Base-by-base conservation (phyloP, 2,888 invertebrate species). In the Gerris lacustris region DNA sequence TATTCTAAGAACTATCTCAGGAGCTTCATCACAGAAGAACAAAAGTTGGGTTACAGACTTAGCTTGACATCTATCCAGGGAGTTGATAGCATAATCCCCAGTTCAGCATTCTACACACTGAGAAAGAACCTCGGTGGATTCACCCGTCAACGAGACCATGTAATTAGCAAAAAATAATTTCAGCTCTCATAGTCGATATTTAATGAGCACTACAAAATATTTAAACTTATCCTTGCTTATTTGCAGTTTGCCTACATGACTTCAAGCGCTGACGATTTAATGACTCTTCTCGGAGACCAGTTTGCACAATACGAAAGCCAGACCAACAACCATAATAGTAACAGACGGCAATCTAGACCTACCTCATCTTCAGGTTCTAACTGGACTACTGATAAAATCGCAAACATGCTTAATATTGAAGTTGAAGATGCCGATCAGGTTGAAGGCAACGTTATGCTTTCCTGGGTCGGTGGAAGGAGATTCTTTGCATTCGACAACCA, bases 41-140 rank as follows among this genome's bases (percentile, higher is more conserved):
- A 80, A 80, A 84, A 80, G 76, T 72, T 83, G 6, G 80, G 80
- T 18, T 82, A 83, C 76, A 79, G 80, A 73, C 78, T 81, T 18
- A 55, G 81, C 45, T 62, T 76, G 6, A 79, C 82, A 6, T 81
- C 80, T 72, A 83, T 86, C 72, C 86, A 85, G 45, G 85, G 86
- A 72, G 82, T 84, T 18, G 86, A 88, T 76, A 82, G 81, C 73
- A 75, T 82, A 9, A 76, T 84, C 66, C 87, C 88, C 1, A 85
- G 84, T 75, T 78, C 77, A 9, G 2, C 80, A 2, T 79, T 78
- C 71, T 76, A 79, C 18, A 72, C 71, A 9, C 63, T 80, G 7
- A 74, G 75, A 44, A 73, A 76, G 11, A 78, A 78, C 45, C 75
- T 79, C 66, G 81, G 81, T 66, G 83, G 81, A 62, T 77, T 81